Percentiles rank a stretch among this genome's conserved stretches.
phyloP scores from a whole-genome alignment of 2,113 vertebrate species.

The Peucedramus taeniatus region DNA sequence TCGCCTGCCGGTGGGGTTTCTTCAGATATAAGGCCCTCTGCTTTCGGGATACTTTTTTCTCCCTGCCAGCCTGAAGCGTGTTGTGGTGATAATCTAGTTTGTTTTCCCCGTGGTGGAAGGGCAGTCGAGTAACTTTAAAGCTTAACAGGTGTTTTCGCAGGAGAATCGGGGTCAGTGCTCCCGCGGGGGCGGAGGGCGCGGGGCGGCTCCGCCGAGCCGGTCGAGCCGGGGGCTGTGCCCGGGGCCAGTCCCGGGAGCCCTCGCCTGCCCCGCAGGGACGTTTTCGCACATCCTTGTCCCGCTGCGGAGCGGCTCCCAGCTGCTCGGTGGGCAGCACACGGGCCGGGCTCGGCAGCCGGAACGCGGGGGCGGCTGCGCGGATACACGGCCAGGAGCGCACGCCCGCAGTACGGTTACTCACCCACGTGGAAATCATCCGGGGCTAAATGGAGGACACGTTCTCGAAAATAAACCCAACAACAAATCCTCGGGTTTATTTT shows the following conservation, averaged over 20 bases:
- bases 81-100: background rate
- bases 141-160: constrained; percentile 69
- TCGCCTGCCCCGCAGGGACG: background rate
- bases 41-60: background rate
- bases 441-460: background rate
- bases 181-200: background rate
- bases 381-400: background rate
- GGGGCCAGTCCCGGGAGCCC: background rate
- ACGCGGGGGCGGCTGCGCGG: background rate
- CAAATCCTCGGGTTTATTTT: background rate
- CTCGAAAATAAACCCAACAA: too few species aligned
- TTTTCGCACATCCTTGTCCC: background rate
- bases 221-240: background rate
- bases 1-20: background rate
- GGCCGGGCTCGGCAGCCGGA: background rate
- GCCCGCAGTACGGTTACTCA: background rate
- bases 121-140: background rate
- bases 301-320: background rate
- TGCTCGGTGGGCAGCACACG: background rate
- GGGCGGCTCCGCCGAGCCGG: background rate
- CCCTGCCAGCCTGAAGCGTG: background rate
- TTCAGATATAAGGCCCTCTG: background rate
- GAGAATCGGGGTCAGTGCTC: background rate
- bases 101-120: background rate
- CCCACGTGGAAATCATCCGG: background rate